Evolutionary conservation across 2,113 vertebrate species (phyloP), one percentile per base, ranked within the genome.

Genomic region (Eolophus roseicapilla): DNA sequence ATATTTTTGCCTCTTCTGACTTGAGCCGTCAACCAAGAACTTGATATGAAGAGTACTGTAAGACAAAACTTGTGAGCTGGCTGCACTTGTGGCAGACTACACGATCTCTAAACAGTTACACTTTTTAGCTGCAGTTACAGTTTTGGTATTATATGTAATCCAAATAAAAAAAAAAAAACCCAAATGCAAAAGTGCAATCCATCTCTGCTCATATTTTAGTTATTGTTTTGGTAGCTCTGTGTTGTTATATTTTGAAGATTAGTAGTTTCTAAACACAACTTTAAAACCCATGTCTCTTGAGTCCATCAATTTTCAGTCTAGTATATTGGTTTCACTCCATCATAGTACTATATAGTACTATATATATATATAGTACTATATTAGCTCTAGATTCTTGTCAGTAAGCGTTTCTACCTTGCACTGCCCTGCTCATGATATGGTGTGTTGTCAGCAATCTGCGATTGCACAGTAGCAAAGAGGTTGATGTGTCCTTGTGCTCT

Each of bases 401-500:
- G 28, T 63, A 57, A 60, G 11, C 41, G 3, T 52, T 94, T 86
- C 57, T 87, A 9, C 78, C 62, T 29, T 69, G 44, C 65, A 25
- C 23, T 86, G 64, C 23, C 31, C 21, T 81, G 49, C 28, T 83
- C 6, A 2, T 31, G 52, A 27, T 78, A 50, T 5, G 71, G 33
- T 13, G 4, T 39, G 21, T 31, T 87, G 83, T 88, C 88, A 95
- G 67, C 69, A 90, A 17, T 76, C 77, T 92, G 39, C 49, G 60
- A 18, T 21, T 12, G 18, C 68, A 55, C 35, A 64, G 63, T 71
- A 62, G 74, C 4, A 67, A 57, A 86, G 95, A 96, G 95, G 96
- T 95, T 97, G 87, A 64, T n/a, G 67, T 97, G 94, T 79, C 96
- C 96, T 98, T 98, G 95, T 69, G 95, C 75, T 96, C 82, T 95